A percentile compares a stretch with the other conserved stretches of the same genome.
Conservation (phyloP, 2,888 invertebrate species). For the Chloroclystis v-ata region DNA sequence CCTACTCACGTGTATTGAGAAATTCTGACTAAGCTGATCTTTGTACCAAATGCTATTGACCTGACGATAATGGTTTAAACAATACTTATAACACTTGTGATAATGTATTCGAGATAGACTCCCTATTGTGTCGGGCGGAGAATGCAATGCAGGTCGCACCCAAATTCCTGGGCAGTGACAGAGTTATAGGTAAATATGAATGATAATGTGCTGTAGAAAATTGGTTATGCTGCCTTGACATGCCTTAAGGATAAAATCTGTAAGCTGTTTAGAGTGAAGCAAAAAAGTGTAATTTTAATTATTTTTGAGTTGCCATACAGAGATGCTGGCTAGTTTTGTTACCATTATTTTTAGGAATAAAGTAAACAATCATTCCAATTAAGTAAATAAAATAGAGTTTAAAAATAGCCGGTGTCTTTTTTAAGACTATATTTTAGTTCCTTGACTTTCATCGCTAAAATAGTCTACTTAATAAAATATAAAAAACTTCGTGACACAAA, state of each 20-base stretch:
- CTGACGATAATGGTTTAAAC: conserved; percentile 21
- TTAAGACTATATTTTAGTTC: too few species aligned
- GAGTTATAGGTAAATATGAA: conserved; percentile 7
- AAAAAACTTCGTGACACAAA: conserved; percentile 10
- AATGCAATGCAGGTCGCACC: conserved; percentile 46
- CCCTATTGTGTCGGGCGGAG: conserved; percentile 38
- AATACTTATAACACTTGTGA: conserved; percentile 20
- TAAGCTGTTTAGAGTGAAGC: background rate
- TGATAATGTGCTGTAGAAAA: background rate
- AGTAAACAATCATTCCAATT: too few species aligned
- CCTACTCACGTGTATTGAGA: too few species aligned
- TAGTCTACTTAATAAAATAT: background rate
- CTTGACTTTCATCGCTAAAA: too few species aligned
- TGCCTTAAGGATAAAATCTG: background rate
- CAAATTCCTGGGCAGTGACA: conserved; percentile 53
- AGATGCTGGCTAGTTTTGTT: too few species aligned
- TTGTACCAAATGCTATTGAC: conserved; percentile 7
- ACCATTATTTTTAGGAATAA: too few species aligned
- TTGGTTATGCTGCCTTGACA: background rate
- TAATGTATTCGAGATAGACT: conserved; percentile 26
- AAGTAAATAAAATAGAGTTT: too few species aligned
- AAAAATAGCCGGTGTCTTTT: too few species aligned
- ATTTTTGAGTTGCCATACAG: too few species aligned
- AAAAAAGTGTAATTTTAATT: too few species aligned
- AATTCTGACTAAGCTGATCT: too few species aligned